Conservation (phyloP, 2,113 vertebrate species). For the Plectropomus leopardus region DNA sequence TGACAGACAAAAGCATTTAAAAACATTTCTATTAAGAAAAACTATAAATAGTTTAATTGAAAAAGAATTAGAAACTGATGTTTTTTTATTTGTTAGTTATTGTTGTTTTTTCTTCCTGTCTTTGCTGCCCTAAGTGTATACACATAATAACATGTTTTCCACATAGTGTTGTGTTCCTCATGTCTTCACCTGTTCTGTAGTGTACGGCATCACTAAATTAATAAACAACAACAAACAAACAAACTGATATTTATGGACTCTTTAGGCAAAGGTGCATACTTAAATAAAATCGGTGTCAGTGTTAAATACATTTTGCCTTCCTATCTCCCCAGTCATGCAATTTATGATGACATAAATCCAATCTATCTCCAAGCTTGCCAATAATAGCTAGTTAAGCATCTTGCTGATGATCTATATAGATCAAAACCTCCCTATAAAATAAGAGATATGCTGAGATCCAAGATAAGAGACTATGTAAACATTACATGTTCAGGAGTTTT, state of each 20-base stretch:
- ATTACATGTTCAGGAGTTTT: slow-evolving; percentile 39
- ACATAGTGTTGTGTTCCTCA: too few species aligned
- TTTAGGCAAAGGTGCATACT: background rate
- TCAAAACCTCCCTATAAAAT: slow-evolving; percentile 3
- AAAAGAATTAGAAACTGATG: background rate
- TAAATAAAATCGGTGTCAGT: background rate
- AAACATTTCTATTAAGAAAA: background rate
- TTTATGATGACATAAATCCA: slow-evolving; percentile 25
- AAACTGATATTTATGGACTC: background rate
- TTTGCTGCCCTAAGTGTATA: too few species aligned
- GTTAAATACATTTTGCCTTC: background rate
- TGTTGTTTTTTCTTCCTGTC: too few species aligned
- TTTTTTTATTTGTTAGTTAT: too few species aligned
- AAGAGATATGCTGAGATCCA: background rate
- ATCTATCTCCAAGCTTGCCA: too few species aligned
- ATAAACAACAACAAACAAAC: too few species aligned
- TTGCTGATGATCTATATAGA: slow-evolving; percentile 8
- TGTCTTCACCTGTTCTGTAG: too few species aligned
- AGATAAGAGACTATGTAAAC: slow-evolving; percentile 55
- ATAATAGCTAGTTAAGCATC: slow-evolving; percentile 13
- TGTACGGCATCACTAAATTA: too few species aligned
- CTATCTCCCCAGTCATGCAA: background rate
- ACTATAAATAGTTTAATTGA: background rate
- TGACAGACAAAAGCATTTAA: background rate
- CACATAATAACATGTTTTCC: too few species aligned